phyloP scores from a whole-genome alignment of 92 coral and sea anemone genomes.

The Parazoanthus darwini region DNA sequence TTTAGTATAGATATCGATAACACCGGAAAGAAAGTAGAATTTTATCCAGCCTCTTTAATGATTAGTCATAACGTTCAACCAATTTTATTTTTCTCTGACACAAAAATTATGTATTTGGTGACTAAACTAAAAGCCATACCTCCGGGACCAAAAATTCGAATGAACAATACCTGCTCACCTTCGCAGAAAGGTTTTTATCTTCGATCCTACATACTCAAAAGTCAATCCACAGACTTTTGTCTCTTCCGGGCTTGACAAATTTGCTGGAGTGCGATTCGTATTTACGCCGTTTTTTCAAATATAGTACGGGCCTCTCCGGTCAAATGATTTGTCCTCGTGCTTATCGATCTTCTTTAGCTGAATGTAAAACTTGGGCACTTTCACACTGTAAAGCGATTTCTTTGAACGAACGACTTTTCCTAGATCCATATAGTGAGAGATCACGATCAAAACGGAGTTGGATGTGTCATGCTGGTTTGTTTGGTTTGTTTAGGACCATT shows the following conservation, averaged over 20 bases:
- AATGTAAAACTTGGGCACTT: slow-evolving; percentile 51
- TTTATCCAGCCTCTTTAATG: slow-evolving; percentile 2
- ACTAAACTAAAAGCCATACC: not conserved
- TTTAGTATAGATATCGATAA: not conserved
- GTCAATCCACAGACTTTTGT: not conserved
- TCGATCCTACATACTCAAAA: slow-evolving; percentile 9
- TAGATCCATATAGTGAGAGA: too few species aligned
- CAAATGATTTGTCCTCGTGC: slow-evolving; percentile 24
- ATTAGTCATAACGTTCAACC: not conserved
- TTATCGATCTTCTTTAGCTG: slow-evolving; percentile 15
- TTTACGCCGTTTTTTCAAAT: slow-evolving; percentile 4
- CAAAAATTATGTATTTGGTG: not conserved
- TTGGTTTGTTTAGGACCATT: slow-evolving; percentile 47
- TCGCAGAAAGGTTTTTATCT: not conserved
- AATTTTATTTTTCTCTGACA: not conserved
- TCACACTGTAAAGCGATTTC: too few species aligned
- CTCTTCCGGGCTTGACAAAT: not conserved
- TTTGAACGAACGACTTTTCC: not conserved
- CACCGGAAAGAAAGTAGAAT: slow-evolving; percentile 11
- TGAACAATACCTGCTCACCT: not conserved
- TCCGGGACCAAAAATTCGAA: not conserved
- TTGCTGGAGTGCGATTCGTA: slow-evolving; percentile 38
- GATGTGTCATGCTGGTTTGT: slow-evolving; percentile 48
- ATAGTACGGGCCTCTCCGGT: slow-evolving; percentile 18
- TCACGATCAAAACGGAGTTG: not conserved